Percentiles rank a stretch among this genome's conserved stretches.
Evolutionary conservation across 1,140 invertebrate genomes (phyloP).

Genomic region (Archivesica marissinica): DNA sequence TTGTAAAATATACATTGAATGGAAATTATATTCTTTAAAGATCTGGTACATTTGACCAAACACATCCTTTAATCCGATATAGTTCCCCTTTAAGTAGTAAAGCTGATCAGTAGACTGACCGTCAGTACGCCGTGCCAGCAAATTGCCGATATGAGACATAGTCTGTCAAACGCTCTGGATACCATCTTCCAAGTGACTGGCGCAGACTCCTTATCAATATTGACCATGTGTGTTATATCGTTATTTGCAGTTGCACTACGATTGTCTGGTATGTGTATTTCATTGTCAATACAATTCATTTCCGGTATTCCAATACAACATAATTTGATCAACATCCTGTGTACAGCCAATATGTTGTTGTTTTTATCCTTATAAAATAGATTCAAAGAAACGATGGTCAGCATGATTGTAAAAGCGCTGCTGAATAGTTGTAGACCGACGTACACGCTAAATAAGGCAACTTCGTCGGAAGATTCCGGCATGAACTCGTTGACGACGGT

Average conservation of each 20-base stretch:
- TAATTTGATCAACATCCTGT: background rate
- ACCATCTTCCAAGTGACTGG: conserved; percentile 22
- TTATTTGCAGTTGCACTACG: background rate
- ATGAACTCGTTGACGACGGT: conserved; percentile 50
- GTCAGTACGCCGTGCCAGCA: background rate
- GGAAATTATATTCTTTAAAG: no score
- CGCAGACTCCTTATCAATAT: background rate
- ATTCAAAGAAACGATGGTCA: conserved; percentile 33
- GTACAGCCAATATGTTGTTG: background rate
- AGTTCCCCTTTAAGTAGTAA: background rate
- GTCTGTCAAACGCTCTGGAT: conserved; percentile 18
- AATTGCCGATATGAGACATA: conserved; percentile 13
- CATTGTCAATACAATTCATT: background rate
- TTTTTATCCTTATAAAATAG: conserved; percentile 7
- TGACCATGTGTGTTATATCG: background rate
- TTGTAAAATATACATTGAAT: no score
- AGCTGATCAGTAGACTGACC: background rate
- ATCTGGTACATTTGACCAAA: no score
- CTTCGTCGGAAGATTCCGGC: conserved; percentile 59
- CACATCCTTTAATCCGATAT: no score
- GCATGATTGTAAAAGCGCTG: conserved; percentile 27
- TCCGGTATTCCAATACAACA: background rate
- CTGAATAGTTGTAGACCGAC: conserved; percentile 49
- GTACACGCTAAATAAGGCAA: conserved; percentile 81
- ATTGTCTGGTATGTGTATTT: background rate